phyloP scores from a whole-genome alignment of 1,140 invertebrate species.

The Drosophila sechellia region DNA sequence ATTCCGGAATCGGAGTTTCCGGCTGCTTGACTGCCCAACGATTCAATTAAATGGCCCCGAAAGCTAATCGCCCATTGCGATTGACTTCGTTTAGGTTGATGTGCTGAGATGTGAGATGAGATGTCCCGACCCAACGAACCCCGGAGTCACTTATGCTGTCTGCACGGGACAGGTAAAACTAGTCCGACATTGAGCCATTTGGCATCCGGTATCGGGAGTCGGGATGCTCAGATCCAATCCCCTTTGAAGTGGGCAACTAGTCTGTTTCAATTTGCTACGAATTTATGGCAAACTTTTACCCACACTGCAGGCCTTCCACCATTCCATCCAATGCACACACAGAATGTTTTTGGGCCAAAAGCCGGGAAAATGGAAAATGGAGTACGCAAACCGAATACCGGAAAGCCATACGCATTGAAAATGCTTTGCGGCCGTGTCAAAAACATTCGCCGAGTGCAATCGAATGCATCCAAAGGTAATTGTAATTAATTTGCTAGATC shows the following conservation, averaged over 20 bases:
- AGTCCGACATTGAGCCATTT: neutral
- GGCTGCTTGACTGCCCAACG: conserved; percentile 50
- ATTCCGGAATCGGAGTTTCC: conserved; percentile 11
- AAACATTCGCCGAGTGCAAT: conserved; percentile 35
- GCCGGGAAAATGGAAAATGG: neutral
- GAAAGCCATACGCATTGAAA: conserved; percentile 38
- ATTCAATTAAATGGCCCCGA: conserved; percentile 45
- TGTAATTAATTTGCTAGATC: conserved; percentile 50
- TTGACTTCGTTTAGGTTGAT: conserved; percentile 8
- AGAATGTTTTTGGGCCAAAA: conserved; percentile 11
- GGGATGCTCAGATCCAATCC: neutral
- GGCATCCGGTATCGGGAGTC: neutral
- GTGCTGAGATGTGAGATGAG: neutral
- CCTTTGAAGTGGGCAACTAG: neutral
- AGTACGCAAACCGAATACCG: neutral
- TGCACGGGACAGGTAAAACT: conserved; percentile 1
- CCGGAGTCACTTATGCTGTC: neutral
- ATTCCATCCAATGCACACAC: neutral
- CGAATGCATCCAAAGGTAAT: conserved; percentile 37
- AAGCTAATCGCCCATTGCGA: conserved; percentile 41
- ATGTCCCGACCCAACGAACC: neutral
- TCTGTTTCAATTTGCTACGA: conserved; percentile 13
- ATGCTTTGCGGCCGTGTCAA: conserved; percentile 46
- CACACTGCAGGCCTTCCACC: conserved; percentile 21
- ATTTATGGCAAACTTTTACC: neutral